Evolutionary conservation across 2,888 invertebrate genomes (phyloP).

Genomic region (Pammene aurita): DNA sequence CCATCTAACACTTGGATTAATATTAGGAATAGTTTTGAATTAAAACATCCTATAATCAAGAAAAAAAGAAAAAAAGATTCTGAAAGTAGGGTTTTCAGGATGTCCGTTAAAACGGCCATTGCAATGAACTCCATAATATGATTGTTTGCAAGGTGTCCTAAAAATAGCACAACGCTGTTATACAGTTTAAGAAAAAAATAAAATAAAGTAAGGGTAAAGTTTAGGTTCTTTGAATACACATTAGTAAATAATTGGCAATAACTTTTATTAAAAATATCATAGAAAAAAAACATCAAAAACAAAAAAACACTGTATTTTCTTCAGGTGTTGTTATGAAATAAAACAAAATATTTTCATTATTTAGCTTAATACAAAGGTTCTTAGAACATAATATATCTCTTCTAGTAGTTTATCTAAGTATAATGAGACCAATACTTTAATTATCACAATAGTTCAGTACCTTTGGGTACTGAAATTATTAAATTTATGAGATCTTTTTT

Average conservation of each 20-base stretch:
- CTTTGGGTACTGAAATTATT: too few species aligned
- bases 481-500: too few species aligned
- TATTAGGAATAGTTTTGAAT: not conserved
- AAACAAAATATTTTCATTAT: too few species aligned
- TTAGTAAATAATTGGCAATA: too few species aligned
- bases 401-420: too few species aligned
- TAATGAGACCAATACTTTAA: too few species aligned
- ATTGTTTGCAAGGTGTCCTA: not conserved
- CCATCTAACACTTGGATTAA: not conserved
- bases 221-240: not conserved
- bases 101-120: conserved; percentile 14
- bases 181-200: not conserved
- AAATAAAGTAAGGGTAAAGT: not conserved
- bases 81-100: conserved; percentile 15
- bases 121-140: not conserved
- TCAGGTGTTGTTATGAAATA: not conserved
- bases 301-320: not conserved
- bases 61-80: not conserved
- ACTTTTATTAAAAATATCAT: conserved; percentile 4
- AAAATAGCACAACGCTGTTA: conserved; percentile 9
- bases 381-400: too few species aligned
- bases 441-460: too few species aligned
- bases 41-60: not conserved
- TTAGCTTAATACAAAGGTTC: too few species aligned
- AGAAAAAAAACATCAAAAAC: not conserved